phyloP scores from a whole-genome alignment of 2,113 vertebrate genomes.

The Hippocampus zosterae region DNA sequence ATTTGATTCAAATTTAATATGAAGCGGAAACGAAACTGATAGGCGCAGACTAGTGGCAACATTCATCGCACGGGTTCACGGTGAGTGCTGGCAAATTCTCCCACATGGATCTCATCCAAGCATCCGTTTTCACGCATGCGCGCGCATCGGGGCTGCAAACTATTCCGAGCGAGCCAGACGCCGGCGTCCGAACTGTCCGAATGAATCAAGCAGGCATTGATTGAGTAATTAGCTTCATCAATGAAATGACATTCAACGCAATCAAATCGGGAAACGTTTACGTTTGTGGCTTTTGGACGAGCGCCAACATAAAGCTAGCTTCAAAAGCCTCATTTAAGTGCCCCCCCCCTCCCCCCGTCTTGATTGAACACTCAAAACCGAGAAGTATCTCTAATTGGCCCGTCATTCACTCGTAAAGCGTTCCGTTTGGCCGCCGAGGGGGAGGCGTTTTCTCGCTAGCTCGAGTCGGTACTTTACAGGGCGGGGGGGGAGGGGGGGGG shows the following conservation, averaged over 20 bases:
- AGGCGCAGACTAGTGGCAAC: too few species aligned
- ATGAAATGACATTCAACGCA: neutral
- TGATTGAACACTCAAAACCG: slow-evolving; percentile 22
- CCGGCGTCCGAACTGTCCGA: neutral
- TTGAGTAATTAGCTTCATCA: neutral
- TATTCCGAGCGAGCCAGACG: neutral
- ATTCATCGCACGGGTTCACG: too few species aligned
- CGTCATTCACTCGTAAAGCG: slow-evolving; percentile 37
- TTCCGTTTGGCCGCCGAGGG: slow-evolving; percentile 30
- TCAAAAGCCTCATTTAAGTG: slow-evolving; percentile 24
- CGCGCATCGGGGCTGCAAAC: neutral
- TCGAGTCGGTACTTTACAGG: slow-evolving; percentile 44
- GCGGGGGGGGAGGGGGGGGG: too few species aligned
- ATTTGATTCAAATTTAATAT: too few species aligned
- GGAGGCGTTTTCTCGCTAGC: slow-evolving; percentile 33
- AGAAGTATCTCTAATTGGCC: slow-evolving; percentile 46
- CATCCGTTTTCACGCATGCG: neutral
- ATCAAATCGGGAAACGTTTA: neutral
- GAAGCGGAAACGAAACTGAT: neutral
- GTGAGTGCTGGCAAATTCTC: neutral
- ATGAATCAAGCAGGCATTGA: neutral
- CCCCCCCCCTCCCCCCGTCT: slow-evolving; percentile 10
- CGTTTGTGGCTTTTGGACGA: slow-evolving; percentile 11
- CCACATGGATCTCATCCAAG: neutral
- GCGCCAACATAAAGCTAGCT: slow-evolving; percentile 16